phyloP scores from a whole-genome alignment of 2,888 invertebrate genomes.

The Xylota segnis region DNA sequence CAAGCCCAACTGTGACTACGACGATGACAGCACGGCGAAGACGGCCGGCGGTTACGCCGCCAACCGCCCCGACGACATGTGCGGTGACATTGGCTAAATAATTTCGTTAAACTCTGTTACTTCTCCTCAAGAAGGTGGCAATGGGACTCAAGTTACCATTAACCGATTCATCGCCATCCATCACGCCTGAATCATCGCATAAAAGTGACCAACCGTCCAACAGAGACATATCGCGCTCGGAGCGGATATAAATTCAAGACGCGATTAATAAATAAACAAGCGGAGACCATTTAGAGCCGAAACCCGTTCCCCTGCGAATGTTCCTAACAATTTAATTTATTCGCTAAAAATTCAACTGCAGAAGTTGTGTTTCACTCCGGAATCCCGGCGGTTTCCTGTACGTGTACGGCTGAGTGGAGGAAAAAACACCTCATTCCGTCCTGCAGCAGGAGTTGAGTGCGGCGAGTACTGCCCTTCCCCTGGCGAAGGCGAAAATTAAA shows the following conservation, averaged over 20 bases:
- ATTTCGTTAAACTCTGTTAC: conserved; percentile 60
- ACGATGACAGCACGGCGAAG: neutral
- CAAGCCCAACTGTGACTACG: conserved; percentile 14
- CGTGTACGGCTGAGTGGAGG: neutral
- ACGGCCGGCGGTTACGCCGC: neutral
- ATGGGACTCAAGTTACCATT: conserved; percentile 71
- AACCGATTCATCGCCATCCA: conserved; percentile 70
- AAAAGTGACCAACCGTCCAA: conserved; percentile 26
- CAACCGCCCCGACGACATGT: conserved; percentile 26
- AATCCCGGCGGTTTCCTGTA: conserved; percentile 71
- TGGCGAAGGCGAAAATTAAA: conserved; percentile 70
- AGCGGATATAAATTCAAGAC: conserved; percentile 54
- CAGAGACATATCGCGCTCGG: conserved; percentile 60
- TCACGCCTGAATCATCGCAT: conserved; percentile 63
- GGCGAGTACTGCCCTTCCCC: neutral
- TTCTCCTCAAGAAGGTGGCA: conserved; percentile 72
- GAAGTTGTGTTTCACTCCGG: conserved; percentile 65
- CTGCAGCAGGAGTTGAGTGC: conserved; percentile 18
- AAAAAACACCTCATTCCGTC: conserved; percentile 18
- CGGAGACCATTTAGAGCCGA: conserved; percentile 43
- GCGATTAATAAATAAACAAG: conserved; percentile 54
- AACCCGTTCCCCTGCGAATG: conserved; percentile 37
- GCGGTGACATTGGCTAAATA: conserved; percentile 70
- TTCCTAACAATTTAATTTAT: conserved; percentile 76
- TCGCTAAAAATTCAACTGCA: conserved; percentile 67